A percentile compares a stretch with the other conserved stretches of the same genome.
phyloP scores from a whole-genome alignment of 2,888 invertebrate species.

The Hirtodrosophila histrioides region DNA sequence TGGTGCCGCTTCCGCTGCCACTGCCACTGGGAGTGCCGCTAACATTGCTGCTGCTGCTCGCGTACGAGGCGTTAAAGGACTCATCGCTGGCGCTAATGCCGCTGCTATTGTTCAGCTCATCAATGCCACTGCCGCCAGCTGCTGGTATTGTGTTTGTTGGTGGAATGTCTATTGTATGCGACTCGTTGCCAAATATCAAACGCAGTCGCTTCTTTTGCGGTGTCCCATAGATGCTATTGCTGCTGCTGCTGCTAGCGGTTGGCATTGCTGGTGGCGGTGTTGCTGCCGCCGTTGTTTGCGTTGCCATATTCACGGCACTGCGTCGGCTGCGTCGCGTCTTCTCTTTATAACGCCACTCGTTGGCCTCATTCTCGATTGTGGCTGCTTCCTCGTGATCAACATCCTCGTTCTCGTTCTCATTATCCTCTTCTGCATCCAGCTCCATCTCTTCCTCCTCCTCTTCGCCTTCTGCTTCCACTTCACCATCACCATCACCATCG shows the following conservation, averaged over 20 bases:
- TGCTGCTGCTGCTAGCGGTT: constrained; percentile 20
- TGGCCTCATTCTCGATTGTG: constrained; percentile 6
- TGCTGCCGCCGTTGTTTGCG: constrained; percentile 25
- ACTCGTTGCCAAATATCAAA: constrained; percentile 94
- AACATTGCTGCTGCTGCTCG: constrained; percentile 51
- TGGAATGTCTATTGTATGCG: constrained; percentile 94
- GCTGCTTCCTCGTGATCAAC: constrained; percentile 14
- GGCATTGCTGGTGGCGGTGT: constrained; percentile 7
- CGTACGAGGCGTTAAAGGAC: constrained; percentile 67
- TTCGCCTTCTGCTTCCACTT: constrained; percentile 2
- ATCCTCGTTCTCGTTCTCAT: constrained; percentile 20
- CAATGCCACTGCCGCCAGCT: constrained; percentile 45
- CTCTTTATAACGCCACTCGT: constrained; percentile 28
- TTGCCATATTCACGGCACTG: constrained; percentile 6
- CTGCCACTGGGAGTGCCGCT: constrained; percentile 27
- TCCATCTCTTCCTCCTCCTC: constrained; percentile 6
- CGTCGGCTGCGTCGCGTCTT: constrained; percentile 59
- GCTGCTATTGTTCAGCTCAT: constrained; percentile 60
- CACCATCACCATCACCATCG: constrained; percentile 4
- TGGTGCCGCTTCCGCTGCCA: constrained; percentile 26
- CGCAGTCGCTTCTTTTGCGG: constrained; percentile 93
- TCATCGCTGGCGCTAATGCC: constrained; percentile 60
- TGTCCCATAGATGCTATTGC: constrained; percentile 84
- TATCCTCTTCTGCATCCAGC: constrained; percentile 4
- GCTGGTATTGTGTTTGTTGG: constrained; percentile 82